Base-by-base conservation (phyloP, 2,113 vertebrate genomes). In the Crypturellus undulatus region DNA sequence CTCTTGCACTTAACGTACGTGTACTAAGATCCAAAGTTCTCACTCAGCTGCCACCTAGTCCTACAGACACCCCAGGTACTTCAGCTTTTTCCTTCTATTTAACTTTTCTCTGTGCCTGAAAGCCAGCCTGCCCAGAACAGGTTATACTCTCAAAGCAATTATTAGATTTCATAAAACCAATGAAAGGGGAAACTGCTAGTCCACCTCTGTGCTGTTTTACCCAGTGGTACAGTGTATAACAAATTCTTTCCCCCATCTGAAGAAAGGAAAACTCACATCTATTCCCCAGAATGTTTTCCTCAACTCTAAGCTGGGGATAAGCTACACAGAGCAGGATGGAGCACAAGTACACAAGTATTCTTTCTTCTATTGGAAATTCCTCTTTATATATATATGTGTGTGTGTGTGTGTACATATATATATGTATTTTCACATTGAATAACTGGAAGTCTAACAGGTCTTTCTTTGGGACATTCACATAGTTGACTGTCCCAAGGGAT, bases 41-140 rank as follows among this genome's bases (percentile, higher is more conserved):
- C 83, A 94, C 60, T 90, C 86, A 76, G 65, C 71, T 90, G 28
- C 69, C 83, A 78, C 83, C 68, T 90, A 92, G 88, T 90, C 36
- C 2, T 9, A 86, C 21, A 70, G 68, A 38, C 36, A 10, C 21
- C 59, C 56, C 72, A 78, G 16, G 24, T 80, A 63, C 59, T 83
- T 90, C 36, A 65, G 38, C 0, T 3, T 86, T 85, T 54, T 6
- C 22, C 24, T 62, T 84, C 59, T 69, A 3, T 47, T 75, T 59
- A 70, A 18, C 8, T 12, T 64, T 49, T 52, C 67, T 25, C 54
- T 25, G 16, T 1, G 1, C 32, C 59, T 77, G 79, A 90, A 90
- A 82, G 22, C 22, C 70, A 84, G 43, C 4, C 63, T 68, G 25
- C 15, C 18, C 30, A 45, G 49, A 58, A 45, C 25, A 18, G 12